Evolutionary conservation across 37 sponge, comb jelly and placozoan species (phyloP).

Genomic region (Cladorhizidae sp.): DNA sequence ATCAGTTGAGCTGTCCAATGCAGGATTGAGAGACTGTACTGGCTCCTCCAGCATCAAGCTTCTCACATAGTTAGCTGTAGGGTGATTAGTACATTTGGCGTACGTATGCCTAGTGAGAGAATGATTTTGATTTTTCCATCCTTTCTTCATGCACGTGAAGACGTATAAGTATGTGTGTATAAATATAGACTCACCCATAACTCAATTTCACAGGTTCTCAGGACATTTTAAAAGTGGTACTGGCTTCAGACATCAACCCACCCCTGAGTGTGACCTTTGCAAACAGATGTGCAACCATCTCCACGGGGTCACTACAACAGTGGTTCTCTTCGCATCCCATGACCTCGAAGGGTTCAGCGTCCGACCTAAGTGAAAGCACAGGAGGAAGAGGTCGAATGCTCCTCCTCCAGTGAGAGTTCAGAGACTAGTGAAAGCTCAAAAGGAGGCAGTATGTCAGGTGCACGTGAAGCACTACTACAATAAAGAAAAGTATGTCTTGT

Average conservation of each 20-base stretch:
- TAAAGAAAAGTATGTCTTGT: too few species aligned
- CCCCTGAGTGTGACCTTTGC: not conserved
- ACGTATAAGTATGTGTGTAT: too few species aligned
- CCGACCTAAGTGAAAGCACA: not conserved
- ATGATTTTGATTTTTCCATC: too few species aligned
- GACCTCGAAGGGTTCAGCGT: too few species aligned
- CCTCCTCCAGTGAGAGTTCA: not conserved
- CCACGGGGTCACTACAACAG: constrained; percentile 3
- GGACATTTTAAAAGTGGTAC: constrained; percentile 8
- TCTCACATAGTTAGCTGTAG: too few species aligned
- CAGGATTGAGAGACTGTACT: too few species aligned
- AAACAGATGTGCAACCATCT: not conserved
- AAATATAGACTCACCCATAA: too few species aligned
- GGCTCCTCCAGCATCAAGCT: too few species aligned
- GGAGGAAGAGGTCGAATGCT: not conserved
- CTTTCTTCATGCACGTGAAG: too few species aligned
- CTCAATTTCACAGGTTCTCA: constrained; percentile 6
- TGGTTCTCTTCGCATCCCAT: constrained; percentile 11
- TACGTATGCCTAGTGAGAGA: too few species aligned
- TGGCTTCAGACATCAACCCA: not conserved
- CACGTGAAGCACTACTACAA: constrained; percentile 3
- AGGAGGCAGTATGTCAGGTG: not conserved
- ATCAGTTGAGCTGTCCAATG: too few species aligned
- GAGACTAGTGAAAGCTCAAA: not conserved
- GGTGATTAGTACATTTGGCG: too few species aligned